Conservation (phyloP, 2,888 invertebrate genomes). For the Therioaphis trifolii region DNA sequence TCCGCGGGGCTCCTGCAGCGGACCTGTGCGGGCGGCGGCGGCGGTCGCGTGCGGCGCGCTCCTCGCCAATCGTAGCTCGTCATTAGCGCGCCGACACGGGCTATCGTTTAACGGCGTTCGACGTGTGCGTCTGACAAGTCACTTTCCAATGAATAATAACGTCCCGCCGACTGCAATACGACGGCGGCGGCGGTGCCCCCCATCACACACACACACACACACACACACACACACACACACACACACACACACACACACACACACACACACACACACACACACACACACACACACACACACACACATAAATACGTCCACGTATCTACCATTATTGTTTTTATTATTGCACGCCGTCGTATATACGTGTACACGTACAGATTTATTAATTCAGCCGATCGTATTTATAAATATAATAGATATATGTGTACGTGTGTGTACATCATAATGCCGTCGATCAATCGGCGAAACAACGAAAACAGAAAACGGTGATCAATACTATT, state of each 20-base stretch:
- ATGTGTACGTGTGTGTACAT: too few relatives aligned
- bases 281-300: too few relatives aligned
- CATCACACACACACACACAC: too few relatives aligned
- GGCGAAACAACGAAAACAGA: neutral
- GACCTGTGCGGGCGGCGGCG: neutral
- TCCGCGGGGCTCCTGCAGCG: neutral
- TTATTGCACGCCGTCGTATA: too few relatives aligned
- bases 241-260: too few relatives aligned
- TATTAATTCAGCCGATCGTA: neutral
- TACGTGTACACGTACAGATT: too few relatives aligned
- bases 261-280: too few relatives aligned
- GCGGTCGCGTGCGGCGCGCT: neutral
- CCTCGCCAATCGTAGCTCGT: neutral
- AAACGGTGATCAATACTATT: conserved; percentile 32
- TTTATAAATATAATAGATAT: neutral
- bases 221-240: too few relatives aligned
- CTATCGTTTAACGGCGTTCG: conserved; percentile 7
- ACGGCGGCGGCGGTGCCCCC: neutral
- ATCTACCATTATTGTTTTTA: too few relatives aligned
- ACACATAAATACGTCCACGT: too few relatives aligned
- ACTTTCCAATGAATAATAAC: conserved; percentile 27
- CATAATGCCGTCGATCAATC: neutral
- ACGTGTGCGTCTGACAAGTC: conserved; percentile 30
- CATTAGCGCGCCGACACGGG: neutral
- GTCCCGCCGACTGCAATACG: too few relatives aligned